These are phyloP conservation scores for Syngnathus scovelli DNA, from an alignment of 2,113 vertebrate species.

Conservation along the genomic window DNA sequence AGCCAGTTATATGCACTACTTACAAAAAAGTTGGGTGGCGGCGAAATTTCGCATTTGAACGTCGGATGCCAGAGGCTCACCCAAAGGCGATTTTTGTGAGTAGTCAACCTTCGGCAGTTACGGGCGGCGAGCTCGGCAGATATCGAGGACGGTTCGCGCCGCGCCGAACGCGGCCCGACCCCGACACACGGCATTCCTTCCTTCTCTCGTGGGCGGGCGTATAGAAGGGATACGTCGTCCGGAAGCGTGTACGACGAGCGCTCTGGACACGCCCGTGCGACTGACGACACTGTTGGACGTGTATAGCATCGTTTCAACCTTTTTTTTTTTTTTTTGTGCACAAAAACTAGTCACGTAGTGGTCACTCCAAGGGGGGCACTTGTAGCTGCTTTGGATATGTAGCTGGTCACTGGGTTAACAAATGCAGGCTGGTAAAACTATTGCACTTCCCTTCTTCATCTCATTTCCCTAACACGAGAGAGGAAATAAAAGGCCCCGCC, in stretches of 20 bases:
- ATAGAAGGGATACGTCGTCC: constrained; percentile 8
- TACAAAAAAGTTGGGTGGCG: not conserved
- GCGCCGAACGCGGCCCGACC: constrained; percentile 31
- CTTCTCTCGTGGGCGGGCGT: constrained; percentile 22
- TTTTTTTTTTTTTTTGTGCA: constrained; percentile 44
- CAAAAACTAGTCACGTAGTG: constrained; percentile 55
- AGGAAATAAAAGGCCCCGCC: constrained; percentile 28
- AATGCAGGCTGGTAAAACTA: constrained; percentile 59
- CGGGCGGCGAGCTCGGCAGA: not conserved
- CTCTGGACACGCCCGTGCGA: constrained; percentile 47
- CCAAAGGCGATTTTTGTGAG: not conserved
- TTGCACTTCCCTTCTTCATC: constrained; percentile 72
- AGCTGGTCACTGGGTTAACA: constrained; percentile 69
- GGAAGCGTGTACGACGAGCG: constrained; percentile 41
- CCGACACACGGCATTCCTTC: constrained; percentile 54
- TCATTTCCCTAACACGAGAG: constrained; percentile 64
- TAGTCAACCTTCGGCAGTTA: not conserved
- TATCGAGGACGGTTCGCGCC: not conserved
- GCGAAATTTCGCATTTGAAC: not conserved
- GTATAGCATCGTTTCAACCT: constrained; percentile 67
- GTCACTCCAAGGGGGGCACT: constrained; percentile 59
- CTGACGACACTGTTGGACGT: constrained; percentile 54
- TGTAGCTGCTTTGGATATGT: constrained; percentile 67
- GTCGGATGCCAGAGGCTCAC: not conserved
- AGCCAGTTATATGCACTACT: not conserved